phyloP scores from a whole-genome alignment of 2,888 invertebrate genomes.

The Bombyx huttoni region DNA sequence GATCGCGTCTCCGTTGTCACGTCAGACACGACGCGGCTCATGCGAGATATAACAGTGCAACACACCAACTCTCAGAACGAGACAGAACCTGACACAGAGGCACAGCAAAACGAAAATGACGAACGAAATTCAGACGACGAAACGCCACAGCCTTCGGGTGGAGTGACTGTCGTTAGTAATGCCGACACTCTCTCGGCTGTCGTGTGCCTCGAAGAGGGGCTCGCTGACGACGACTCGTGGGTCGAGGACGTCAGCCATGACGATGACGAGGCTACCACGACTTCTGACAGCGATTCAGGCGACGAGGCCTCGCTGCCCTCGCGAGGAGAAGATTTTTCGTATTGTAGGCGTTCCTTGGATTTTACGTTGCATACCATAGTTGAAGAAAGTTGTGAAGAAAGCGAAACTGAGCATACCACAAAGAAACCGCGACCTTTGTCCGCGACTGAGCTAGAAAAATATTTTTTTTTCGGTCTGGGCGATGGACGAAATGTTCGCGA shows the following conservation, averaged over 20 bases:
- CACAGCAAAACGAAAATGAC: conserved; percentile 47
- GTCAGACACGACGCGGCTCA: conserved; percentile 81
- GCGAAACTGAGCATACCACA: conserved; percentile 80
- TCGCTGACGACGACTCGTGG: conserved; percentile 93
- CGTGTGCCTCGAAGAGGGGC: conserved; percentile 85
- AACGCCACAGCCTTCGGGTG: conserved; percentile 63
- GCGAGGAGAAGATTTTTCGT: conserved; percentile 86
- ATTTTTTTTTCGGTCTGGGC: conserved; percentile 89
- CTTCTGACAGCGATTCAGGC: conserved; percentile 78
- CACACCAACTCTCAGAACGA: conserved; percentile 76
- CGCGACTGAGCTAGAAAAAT: conserved; percentile 89
- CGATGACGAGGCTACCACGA: conserved; percentile 80
- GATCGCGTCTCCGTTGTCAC: conserved; percentile 83
- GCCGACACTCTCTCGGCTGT: conserved; percentile 79
- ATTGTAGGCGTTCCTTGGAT: conserved; percentile 86
- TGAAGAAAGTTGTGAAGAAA: conserved; percentile 95
- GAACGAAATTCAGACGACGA: conserved; percentile 60
- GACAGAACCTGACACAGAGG: conserved; percentile 30
- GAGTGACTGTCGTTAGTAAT: conserved; percentile 79
- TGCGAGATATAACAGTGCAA: conserved; percentile 76
- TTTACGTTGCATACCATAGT: conserved; percentile 94
- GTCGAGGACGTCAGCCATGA: conserved; percentile 89
- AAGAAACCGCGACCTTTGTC: conserved; percentile 79
- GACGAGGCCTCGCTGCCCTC: conserved; percentile 79
- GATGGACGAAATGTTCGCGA: conserved; percentile 75